phyloP scores from a whole-genome alignment of 1,140 invertebrate species.

The Papilio polyxenes region DNA sequence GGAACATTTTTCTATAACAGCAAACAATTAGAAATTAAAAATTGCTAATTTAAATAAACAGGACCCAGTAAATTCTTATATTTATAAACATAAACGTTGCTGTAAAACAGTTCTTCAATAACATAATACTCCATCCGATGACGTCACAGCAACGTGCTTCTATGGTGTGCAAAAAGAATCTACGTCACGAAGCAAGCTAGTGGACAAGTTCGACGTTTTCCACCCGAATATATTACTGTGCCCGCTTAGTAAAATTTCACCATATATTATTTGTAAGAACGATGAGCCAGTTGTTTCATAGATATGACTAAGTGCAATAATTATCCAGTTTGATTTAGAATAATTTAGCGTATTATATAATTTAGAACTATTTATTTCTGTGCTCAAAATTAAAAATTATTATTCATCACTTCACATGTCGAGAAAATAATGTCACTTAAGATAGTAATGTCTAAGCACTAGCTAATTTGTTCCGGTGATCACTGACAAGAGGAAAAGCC shows the following conservation, averaged over 20 bases:
- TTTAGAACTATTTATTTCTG: slow-evolving; percentile 42
- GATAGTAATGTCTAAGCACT: not conserved
- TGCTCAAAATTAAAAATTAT: slow-evolving; percentile 36
- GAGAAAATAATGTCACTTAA: not conserved
- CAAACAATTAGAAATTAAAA: not conserved
- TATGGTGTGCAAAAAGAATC: not conserved
- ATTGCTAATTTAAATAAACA: slow-evolving; percentile 6
- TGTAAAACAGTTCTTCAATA: not conserved
- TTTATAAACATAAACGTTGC: not conserved
- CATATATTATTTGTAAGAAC: not conserved
- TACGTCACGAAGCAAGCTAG: not conserved
- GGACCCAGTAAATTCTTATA: not conserved
- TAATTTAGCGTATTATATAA: slow-evolving; percentile 38
- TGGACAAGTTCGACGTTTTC: too few relatives aligned
- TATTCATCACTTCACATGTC: not conserved
- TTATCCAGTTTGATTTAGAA: slow-evolving; percentile 31
- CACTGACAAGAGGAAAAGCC: not conserved
- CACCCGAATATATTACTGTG: not conserved
- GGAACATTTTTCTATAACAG: not conserved
- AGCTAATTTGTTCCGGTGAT: not conserved
- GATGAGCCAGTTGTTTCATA: not conserved
- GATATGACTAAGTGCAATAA: slow-evolving; percentile 35
- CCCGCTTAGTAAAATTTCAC: not conserved
- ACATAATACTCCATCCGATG: not conserved
- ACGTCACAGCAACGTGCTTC: not conserved